These are phyloP conservation scores for Orbicella faveolata DNA, from an alignment of 64 coral and sea anemone species.

Conservation along the genomic window DNA sequence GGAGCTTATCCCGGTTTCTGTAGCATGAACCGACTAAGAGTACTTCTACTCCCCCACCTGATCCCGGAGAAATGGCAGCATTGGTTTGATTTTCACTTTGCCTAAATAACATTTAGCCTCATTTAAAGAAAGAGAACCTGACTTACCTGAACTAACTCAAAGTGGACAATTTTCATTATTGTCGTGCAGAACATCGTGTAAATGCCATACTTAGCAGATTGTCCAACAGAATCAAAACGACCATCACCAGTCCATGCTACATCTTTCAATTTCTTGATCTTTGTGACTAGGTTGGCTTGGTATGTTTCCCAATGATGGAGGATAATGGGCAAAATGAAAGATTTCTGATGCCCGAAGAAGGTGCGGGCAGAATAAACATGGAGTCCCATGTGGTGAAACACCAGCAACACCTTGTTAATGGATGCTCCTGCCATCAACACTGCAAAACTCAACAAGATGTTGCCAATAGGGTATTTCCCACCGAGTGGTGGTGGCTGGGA, in stretches of 20 bases:
- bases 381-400: background rate
- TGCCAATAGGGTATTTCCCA: background rate
- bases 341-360: background rate
- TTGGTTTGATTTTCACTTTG: background rate
- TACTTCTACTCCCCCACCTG: too few relatives aligned
- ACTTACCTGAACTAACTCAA: conserved; percentile 55
- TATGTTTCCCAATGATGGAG: conserved; percentile 42
- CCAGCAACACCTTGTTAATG: conserved; percentile 11
- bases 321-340: background rate
- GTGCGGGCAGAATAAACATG: background rate
- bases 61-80: background rate
- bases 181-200: conserved; percentile 45
- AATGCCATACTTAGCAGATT: conserved; percentile 29
- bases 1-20: too few relatives aligned
- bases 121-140: background rate
- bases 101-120: background rate
- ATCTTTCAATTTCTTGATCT: background rate
- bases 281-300: background rate
- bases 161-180: conserved; percentile 51
- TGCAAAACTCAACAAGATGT: too few relatives aligned
- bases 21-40: too few relatives aligned
- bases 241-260: conserved; percentile 34
- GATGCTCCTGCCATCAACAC: background rate
- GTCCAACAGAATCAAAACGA: conserved; percentile 14
- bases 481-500: background rate